A percentile compares a stretch with the other conserved stretches of the same genome.
Evolutionary conservation across 2,797 vertebrate species (phyloP).

Genomic region (Acanthis flammea): DNA sequence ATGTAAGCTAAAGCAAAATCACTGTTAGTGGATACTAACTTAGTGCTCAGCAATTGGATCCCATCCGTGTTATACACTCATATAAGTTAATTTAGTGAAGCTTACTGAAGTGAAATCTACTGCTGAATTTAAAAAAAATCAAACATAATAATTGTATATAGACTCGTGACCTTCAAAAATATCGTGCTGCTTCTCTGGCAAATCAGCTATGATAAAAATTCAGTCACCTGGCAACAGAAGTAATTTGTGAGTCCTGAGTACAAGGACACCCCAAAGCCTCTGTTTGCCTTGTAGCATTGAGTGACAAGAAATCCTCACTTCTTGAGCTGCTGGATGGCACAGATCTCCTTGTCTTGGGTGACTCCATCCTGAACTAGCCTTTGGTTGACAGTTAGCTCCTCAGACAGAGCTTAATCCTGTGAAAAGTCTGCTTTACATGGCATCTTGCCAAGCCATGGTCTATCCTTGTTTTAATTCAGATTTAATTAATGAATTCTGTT

Average conservation of each 20-base stretch:
- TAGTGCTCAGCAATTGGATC: neutral
- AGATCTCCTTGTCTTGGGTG: neutral
- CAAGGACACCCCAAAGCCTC: neutral
- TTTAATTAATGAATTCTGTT: neutral
- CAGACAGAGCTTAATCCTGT: neutral
- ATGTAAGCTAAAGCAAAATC: neutral
- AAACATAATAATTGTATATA: neutral
- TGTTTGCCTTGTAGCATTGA: neutral
- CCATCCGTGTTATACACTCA: neutral
- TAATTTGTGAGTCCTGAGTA: neutral
- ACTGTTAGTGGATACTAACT: neutral
- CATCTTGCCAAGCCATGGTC: neutral
- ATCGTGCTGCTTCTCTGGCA: neutral
- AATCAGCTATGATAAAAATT: neutral
- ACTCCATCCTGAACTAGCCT: neutral
- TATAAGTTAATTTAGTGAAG: neutral
- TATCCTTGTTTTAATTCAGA: neutral
- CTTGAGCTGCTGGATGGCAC: neutral
- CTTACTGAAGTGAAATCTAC: neutral
- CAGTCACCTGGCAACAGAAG: neutral
- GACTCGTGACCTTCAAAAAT: neutral
- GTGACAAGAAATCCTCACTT: neutral
- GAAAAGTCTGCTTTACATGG: slow-evolving; percentile 1
- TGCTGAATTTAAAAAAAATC: neutral
- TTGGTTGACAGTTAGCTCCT: neutral